phyloP scores from a whole-genome alignment of 2,888 invertebrate genomes.

The Pristionchus japonicus region DNA sequence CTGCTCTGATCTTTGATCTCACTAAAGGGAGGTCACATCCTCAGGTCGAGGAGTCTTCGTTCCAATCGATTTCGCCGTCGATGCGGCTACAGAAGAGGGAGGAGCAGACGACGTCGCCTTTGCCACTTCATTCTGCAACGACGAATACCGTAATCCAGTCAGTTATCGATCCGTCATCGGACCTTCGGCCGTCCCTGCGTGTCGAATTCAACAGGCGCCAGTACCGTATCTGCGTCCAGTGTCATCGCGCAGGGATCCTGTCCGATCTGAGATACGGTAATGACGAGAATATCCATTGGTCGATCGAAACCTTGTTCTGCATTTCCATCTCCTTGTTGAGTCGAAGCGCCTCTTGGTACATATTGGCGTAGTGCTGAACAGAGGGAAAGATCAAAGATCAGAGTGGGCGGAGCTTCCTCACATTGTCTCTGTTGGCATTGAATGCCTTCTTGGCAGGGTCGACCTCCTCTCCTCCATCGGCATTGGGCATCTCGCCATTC shows the following conservation, averaged over 20 bases:
- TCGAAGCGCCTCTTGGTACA: constrained; percentile 66
- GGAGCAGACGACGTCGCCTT: background rate
- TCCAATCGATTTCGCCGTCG: background rate
- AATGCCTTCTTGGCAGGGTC: constrained; percentile 44
- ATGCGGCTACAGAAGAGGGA: background rate
- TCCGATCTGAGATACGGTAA: too few relatives aligned
- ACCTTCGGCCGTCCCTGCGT: constrained; percentile 32
- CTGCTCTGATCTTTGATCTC: background rate
- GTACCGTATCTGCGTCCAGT: background rate
- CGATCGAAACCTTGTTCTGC: constrained; percentile 30
- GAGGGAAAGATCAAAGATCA: constrained; percentile 21
- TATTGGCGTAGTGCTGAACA: constrained; percentile 70
- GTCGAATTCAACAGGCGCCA: constrained; percentile 37
- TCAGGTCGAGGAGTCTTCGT: constrained; percentile 22
- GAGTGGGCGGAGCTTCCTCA: background rate
- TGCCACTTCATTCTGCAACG: background rate
- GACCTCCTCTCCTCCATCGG: background rate
- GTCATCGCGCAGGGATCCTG: constrained; percentile 29
- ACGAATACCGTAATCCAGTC: background rate
- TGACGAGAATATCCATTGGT: too few relatives aligned
- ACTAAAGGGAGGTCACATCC: constrained; percentile 17
- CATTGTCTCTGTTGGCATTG: constrained; percentile 38
- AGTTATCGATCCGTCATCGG: background rate
- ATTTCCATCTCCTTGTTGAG: constrained; percentile 55
- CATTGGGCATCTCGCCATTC: background rate